These are phyloP conservation scores for Anser cygnoides DNA, from an alignment of 2,113 vertebrate genomes.

Conservation along the genomic window DNA sequence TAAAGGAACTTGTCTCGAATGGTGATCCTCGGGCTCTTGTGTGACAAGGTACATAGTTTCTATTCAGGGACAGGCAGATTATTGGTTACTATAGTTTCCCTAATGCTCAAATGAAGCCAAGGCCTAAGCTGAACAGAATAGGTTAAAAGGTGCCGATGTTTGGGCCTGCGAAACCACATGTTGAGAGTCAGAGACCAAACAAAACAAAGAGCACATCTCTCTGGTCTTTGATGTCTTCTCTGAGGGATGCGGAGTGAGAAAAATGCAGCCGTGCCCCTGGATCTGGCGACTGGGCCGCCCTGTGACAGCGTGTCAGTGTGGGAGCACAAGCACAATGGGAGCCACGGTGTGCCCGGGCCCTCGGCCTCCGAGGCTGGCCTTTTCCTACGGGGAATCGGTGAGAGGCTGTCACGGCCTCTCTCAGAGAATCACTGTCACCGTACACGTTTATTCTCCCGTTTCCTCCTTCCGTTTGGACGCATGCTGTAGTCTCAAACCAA, in stretches of 20 bases:
- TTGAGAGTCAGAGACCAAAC: conserved; percentile 96
- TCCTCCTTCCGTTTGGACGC: fast-evolving
- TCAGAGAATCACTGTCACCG: fast-evolving
- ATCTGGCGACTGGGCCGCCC: conserved; percentile 41
- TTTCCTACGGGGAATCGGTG: fast-evolving
- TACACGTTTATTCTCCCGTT: fast-evolving
- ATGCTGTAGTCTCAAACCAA: fast-evolving
- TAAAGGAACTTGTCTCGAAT: conserved; percentile 91
- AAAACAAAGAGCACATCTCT: conserved; percentile 91
- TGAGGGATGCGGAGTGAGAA: conserved; percentile 85
- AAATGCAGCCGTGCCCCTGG: conserved; percentile 65
- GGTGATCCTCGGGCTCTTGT: conserved; percentile 90
- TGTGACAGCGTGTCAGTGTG: conserved; percentile 76
- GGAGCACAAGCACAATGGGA: conserved; percentile 24
- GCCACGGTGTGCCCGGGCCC: neutral
- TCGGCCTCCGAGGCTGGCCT: neutral
- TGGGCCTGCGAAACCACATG: conserved; percentile 96
- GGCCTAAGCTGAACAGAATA: conserved; percentile 99
- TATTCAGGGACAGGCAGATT: conserved; percentile 97
- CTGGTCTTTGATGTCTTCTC: conserved; percentile 95
- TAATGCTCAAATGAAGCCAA: conserved; percentile 96
- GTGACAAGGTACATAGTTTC: conserved; percentile 99
- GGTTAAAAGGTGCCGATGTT: conserved; percentile 99
- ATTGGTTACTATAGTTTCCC: conserved; percentile 99
- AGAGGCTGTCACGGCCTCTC: fast-evolving